A percentile compares a stretch with the other conserved stretches of the same genome.
phyloP scores from a whole-genome alignment of 2,797 vertebrate genomes.

The Lepidocolaptes lacrymiger region DNA sequence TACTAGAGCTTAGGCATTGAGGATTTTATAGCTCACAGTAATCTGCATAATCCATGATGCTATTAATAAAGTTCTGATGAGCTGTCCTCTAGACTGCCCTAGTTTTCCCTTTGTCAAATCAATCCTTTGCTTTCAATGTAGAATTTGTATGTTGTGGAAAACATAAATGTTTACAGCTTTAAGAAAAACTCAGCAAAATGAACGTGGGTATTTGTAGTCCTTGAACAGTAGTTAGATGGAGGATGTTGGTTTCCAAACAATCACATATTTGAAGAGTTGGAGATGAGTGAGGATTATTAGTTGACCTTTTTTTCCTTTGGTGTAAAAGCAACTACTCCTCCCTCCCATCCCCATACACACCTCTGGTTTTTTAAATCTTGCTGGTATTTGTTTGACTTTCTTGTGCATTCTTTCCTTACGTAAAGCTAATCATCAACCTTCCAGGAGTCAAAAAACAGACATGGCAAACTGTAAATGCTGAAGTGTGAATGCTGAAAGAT shows the following conservation, averaged over 20 bases:
- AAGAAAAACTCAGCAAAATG: background rate
- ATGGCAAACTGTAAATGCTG: background rate
- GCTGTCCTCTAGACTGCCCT: background rate
- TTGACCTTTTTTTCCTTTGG: background rate
- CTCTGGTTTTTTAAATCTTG: background rate
- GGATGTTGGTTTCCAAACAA: background rate
- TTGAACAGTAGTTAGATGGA: background rate
- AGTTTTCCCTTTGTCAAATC: slow-evolving; percentile 4
- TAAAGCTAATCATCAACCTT: background rate
- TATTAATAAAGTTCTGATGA: slow-evolving; percentile 44
- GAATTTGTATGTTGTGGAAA: background rate
- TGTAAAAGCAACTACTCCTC: background rate
- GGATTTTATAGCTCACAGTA: background rate
- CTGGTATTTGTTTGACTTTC: background rate
- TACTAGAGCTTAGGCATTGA: background rate
- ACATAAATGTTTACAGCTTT: background rate
- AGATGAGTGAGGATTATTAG: background rate
- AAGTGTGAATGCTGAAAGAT: background rate
- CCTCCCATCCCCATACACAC: background rate
- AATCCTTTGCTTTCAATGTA: background rate
- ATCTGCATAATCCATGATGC: slow-evolving; percentile 25
- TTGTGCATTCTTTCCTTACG: background rate
- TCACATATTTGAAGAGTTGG: background rate
- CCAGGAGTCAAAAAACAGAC: background rate
- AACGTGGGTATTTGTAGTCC: background rate